Evolutionary conservation across 1,140 invertebrate species (phyloP), one percentile per base, ranked within the genome.

Genomic region (Bombyx mandarina): DNA sequence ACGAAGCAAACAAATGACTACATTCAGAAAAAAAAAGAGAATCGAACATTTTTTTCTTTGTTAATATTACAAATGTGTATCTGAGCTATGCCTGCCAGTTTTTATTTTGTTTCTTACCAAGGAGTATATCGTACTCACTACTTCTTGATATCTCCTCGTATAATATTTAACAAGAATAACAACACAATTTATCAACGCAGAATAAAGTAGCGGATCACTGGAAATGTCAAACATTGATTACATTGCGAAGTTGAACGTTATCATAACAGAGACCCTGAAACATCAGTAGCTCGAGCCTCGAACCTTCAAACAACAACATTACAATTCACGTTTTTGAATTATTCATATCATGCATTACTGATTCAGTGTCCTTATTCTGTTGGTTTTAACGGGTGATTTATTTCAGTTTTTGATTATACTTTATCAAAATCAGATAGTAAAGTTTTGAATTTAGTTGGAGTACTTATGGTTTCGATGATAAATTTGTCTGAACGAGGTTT

Each of bases 311-410:
- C 56, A 57, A 57, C 56, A 57, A 51, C 35, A 51, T 57, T 57
- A 52, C 56, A 51, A 57, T 57, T 57, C 49, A 10, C 48, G 51
- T 51, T 51, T 57, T 57, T 50, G 56, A 57, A 57, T 57, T 57
- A 57, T 57, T 57, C 56, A 57, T 57, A 57, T 45, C 56, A 35
- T 50, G 43, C 47, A 49, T 56, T 51, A 47, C 48, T 43, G 43
- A 57, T 44, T 51, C 56, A 9, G 43, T 44, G 45, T 10, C 54
- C 59, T n/a, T 22, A 56, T 55, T 53, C 59, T 56, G 45, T 52
- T 12, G 22, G 26, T 8, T 22, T 54, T 42, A 35, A 35, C 51
- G 35, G 8, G n/a, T 47, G 45, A 47, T 47, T 12, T 47, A 47
- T 47, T 12, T 12, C n/a, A 47, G 8, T 47, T 12, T 12, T 10